These are phyloP conservation scores for Varanus salvator DNA, from an alignment of 2,113 vertebrate species.

Conservation along the genomic window DNA sequence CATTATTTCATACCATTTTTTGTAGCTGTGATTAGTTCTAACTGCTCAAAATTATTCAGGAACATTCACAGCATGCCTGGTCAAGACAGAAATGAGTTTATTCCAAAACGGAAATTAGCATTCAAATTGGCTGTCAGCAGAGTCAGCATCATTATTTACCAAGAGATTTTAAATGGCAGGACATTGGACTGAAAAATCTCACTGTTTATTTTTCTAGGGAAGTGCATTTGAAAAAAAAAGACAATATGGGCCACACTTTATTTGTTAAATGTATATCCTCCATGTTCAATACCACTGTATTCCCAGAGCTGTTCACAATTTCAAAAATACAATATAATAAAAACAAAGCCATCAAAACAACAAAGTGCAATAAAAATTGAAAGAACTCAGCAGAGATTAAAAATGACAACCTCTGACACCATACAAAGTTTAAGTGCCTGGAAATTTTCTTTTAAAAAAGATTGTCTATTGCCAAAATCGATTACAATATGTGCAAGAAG, in stretches of 20 bases:
- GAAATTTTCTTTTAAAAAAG: background rate
- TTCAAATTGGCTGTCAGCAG: no score
- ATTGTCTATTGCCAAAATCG: background rate
- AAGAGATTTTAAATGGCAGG: background rate
- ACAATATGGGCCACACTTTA: background rate
- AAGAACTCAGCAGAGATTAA: background rate
- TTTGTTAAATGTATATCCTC: background rate
- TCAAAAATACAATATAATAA: background rate
- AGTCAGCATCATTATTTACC: background rate
- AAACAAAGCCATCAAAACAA: background rate
- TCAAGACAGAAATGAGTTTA: background rate
- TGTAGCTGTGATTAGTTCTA: background rate
- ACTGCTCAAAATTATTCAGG: background rate
- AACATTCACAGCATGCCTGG: constrained; percentile 16
- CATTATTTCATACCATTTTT: background rate
- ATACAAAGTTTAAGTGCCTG: background rate
- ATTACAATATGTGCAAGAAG: no score
- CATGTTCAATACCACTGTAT: background rate
- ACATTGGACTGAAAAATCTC: background rate
- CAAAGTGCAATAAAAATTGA: background rate
- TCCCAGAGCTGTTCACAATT: background rate
- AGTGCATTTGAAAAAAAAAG: background rate
- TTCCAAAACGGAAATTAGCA: background rate
- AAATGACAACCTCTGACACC: no score
- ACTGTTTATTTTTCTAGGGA: background rate